phyloP scores from a whole-genome alignment of 2,113 vertebrate species.

The Saguinus imperator region DNA sequence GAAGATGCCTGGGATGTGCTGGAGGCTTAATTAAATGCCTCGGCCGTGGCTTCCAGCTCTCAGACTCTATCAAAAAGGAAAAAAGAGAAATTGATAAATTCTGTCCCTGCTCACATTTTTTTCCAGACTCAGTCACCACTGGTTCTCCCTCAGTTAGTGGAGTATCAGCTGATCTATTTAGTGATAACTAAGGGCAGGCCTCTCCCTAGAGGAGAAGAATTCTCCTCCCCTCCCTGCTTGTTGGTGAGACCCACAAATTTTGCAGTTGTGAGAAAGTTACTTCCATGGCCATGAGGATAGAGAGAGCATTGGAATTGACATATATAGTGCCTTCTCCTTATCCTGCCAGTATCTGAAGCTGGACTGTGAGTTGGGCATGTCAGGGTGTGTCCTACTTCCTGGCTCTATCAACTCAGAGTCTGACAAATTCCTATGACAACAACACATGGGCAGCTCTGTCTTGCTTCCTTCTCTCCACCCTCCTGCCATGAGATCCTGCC shows the following conservation, averaged over 20 bases:
- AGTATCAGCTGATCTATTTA: not conserved
- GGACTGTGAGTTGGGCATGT: not conserved
- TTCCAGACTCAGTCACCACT: not conserved
- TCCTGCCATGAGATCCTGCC: not conserved
- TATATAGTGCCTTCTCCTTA: not conserved
- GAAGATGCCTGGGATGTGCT: not conserved
- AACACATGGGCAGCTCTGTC: not conserved
- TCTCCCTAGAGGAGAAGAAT: too few relatives aligned
- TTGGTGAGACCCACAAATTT: not conserved
- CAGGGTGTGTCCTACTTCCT: too few relatives aligned
- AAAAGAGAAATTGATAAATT: not conserved
- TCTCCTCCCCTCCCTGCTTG: not conserved
- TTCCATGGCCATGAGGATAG: not conserved
- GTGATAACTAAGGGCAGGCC: not conserved
- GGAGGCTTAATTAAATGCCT: not conserved
- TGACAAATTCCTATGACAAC: not conserved
- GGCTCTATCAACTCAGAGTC: not conserved
- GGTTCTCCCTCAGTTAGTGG: not conserved
- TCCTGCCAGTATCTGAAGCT: not conserved
- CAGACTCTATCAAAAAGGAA: not conserved
- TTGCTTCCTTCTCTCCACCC: not conserved
- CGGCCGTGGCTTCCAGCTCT: not conserved
- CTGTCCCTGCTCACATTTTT: not conserved
- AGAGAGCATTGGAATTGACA: too few relatives aligned
- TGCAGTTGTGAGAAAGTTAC: not conserved